phyloP scores from a whole-genome alignment of 2,888 invertebrate genomes.

The Latrodectus hesperus region DNA sequence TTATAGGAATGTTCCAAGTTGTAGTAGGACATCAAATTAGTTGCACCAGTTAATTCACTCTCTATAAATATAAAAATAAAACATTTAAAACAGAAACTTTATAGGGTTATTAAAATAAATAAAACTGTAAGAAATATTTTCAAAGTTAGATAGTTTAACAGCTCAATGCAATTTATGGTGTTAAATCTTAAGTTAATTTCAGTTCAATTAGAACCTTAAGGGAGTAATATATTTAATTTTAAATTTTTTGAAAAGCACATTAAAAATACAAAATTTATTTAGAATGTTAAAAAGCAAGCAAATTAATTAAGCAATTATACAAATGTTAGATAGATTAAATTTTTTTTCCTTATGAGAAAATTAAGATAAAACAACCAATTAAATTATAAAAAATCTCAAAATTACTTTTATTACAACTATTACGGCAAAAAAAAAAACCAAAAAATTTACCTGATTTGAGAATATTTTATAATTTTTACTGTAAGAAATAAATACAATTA shows the following conservation, averaged over 20 bases:
- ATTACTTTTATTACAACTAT: too few species aligned
- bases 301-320: neutral
- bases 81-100: neutral
- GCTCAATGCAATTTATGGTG: neutral
- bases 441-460: too few species aligned
- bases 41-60: conserved; percentile 95
- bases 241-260: neutral
- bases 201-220: neutral
- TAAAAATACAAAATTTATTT: too few species aligned
- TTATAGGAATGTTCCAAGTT: conserved; percentile 97
- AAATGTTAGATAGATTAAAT: too few species aligned
- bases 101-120: conserved; percentile 74
- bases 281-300: neutral
- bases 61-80: conserved; percentile 76
- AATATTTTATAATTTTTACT: too few species aligned
- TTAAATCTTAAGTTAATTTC: neutral
- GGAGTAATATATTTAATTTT: neutral
- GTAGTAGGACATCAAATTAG: conserved; percentile 97
- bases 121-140: neutral
- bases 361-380: too few species aligned
- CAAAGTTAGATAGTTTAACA: neutral
- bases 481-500: too few species aligned
- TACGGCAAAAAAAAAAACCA: too few species aligned
- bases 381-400: too few species aligned
- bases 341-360: too few species aligned